Evolutionary conservation across 2,888 invertebrate species (phyloP).

Genomic region (Mesorhabditis sp.): DNA sequence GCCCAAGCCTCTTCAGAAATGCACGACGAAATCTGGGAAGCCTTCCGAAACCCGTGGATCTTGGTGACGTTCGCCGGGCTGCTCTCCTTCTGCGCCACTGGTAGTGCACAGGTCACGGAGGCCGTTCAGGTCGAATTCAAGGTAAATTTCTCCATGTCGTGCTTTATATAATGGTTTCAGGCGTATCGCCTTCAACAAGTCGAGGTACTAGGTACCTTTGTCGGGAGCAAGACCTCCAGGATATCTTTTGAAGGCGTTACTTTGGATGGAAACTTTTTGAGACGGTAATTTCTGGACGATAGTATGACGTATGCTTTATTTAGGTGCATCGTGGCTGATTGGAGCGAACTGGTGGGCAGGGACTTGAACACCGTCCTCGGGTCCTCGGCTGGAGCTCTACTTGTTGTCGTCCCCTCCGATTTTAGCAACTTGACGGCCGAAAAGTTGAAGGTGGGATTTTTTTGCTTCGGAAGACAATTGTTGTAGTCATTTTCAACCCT

Average conservation of each 20-base stretch:
- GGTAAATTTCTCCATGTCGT: constrained; percentile 3
- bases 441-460: constrained; percentile 29
- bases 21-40: constrained; percentile 43
- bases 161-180: constrained; percentile 24
- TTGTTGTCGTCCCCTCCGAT: constrained; percentile 52
- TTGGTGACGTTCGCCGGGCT: constrained; percentile 34
- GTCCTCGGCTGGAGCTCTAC: constrained; percentile 43
- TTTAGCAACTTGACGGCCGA: constrained; percentile 31
- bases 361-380: constrained; percentile 40
- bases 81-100: constrained; percentile 30
- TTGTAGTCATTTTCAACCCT: background rate
- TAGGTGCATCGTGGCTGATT: constrained; percentile 46
- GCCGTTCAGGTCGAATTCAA: constrained; percentile 7
- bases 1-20: constrained; percentile 15
- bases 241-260: constrained; percentile 54
- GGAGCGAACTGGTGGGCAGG: constrained; percentile 44
- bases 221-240: constrained; percentile 43
- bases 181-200: constrained; percentile 55
- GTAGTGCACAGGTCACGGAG: constrained; percentile 2
- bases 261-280: constrained; percentile 33
- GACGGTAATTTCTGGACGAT: constrained; percentile 26
- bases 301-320: background rate
- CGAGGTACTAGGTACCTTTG: constrained; percentile 45
- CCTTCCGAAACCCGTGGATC: constrained; percentile 37
- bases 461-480: background rate